These are phyloP conservation scores for Diabrotica balteata DNA, from an alignment of 2,888 invertebrate genomes.

Conservation along the genomic window DNA sequence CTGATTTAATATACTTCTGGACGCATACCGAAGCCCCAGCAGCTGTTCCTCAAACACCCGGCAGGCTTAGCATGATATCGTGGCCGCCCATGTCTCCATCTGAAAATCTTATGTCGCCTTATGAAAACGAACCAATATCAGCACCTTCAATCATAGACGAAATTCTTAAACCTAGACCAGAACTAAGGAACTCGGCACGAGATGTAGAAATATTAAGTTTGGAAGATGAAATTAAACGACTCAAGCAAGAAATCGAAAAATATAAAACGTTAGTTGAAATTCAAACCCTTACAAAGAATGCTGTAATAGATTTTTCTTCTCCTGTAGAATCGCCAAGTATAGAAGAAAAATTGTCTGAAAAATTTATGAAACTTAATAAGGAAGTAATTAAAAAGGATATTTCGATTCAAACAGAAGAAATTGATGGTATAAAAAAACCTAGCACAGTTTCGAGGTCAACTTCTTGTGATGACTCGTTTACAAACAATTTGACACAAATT, in stretches of 20 bases:
- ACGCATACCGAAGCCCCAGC: conserved; percentile 78
- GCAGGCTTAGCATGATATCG: conserved; percentile 73
- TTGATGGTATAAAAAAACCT: background rate
- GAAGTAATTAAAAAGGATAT: conserved; percentile 4
- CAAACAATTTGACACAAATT: background rate
- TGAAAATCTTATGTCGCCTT: conserved; percentile 45
- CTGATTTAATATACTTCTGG: conserved; percentile 92
- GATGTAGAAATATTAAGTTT: conserved; percentile 55
- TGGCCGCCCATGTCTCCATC: conserved; percentile 72
- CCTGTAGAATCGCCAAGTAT: conserved; percentile 49
- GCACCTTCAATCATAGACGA: conserved; percentile 36
- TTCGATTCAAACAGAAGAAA: conserved; percentile 36
- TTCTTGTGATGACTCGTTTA: conserved; percentile 3
- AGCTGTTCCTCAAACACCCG: conserved; percentile 74
- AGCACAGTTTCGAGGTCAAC: conserved; percentile 5
- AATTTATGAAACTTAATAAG: conserved; percentile 10
- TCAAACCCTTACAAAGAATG: conserved; percentile 64
- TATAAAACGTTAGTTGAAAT: conserved; percentile 67
- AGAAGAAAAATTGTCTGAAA: conserved; percentile 46
- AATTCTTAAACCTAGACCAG: conserved; percentile 32
- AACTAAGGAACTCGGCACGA: conserved; percentile 51
- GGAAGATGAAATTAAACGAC: conserved; percentile 64
- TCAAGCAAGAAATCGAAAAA: conserved; percentile 66
- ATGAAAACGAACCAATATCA: conserved; percentile 43
- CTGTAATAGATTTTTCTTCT: conserved; percentile 63